Conservation (phyloP, 2,888 invertebrate genomes). For the Cephus runcator region DNA sequence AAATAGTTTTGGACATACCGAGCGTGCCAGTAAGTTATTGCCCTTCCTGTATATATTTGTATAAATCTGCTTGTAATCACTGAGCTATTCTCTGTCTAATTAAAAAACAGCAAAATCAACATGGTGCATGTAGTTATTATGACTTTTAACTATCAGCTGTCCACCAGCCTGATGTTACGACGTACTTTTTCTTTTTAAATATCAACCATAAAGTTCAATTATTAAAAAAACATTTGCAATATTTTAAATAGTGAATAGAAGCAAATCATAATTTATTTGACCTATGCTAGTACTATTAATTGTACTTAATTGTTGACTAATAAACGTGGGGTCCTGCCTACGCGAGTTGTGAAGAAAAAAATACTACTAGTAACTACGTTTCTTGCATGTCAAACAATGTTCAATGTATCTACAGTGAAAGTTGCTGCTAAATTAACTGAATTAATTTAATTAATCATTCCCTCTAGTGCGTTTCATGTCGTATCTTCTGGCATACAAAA, state of each 20-base stretch:
- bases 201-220: neutral
- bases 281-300: neutral
- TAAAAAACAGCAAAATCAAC: neutral
- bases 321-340: neutral
- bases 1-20: too few relatives aligned
- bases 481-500: neutral
- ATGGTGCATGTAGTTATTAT: neutral
- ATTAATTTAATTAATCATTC: neutral
- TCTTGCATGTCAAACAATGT: neutral
- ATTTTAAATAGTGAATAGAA: neutral
- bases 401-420: neutral
- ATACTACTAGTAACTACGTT: neutral
- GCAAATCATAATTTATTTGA: neutral
- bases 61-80: neutral
- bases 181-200: neutral
- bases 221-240: neutral
- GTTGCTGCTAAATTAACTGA: neutral
- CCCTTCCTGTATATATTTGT: neutral
- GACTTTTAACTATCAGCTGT: neutral
- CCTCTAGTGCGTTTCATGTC: neutral
- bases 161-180: neutral
- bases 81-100: neutral
- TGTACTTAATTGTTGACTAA: neutral
- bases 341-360: neutral
- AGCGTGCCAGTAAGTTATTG: too few relatives aligned